A percentile compares a stretch with the other conserved stretches of the same genome.
Conservation (phyloP, 1,140 invertebrate genomes). For the Riptortus pedestris region DNA sequence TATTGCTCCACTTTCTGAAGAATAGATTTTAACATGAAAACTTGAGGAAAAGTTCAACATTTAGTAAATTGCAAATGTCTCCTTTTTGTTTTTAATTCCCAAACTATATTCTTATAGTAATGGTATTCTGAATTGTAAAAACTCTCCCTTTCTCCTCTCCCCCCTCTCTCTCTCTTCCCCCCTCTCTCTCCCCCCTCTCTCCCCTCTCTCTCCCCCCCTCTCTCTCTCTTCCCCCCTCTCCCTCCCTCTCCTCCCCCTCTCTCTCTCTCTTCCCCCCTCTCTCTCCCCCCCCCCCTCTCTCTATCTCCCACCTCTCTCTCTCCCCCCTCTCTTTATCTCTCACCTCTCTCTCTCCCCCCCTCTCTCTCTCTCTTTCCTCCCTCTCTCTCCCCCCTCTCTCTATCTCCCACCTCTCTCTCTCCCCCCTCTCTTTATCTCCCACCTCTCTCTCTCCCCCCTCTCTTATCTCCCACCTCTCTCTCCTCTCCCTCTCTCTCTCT, state of each 20-base stretch:
- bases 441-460: not conserved
- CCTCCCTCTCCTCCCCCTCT: not conserved
- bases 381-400: too few species aligned
- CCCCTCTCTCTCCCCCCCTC: too few species aligned
- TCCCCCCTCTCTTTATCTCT: not conserved
- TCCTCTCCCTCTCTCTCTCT: not conserved
- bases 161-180: not conserved
- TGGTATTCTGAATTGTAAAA: not conserved
- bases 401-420: too few species aligned
- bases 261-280: not conserved
- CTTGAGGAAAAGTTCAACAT: too few species aligned
- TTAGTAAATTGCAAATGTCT: too few species aligned
- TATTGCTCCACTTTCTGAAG: too few species aligned
- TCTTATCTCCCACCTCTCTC: not conserved
- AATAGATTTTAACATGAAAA: too few species aligned
- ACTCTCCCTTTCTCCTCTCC: not conserved
- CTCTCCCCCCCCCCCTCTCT: not conserved
- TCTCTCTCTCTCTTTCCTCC: not conserved
- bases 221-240: not conserved
- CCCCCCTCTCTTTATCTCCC: too few species aligned
- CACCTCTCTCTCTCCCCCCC: not conserved
- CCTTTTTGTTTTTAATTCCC: too few species aligned
- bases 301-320: not conserved
- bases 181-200: not conserved
- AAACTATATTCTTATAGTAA: too few species aligned